Evolutionary conservation across 2,797 vertebrate species (phyloP).

Genomic region (Mormyrus hasselquistii): DNA sequence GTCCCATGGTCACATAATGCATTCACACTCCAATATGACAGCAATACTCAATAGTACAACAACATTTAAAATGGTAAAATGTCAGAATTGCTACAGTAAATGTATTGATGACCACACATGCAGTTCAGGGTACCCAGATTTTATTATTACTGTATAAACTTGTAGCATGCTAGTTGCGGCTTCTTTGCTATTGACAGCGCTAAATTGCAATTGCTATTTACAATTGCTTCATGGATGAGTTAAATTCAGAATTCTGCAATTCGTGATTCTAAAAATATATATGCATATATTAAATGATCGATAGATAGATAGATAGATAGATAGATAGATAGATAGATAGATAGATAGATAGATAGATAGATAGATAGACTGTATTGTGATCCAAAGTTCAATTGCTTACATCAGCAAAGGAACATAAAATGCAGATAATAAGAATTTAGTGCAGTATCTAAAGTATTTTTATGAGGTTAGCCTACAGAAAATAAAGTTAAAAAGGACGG

Average conservation of each 20-base stretch:
- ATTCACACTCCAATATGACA: not conserved
- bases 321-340: not conserved
- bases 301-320: not conserved
- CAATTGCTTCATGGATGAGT: not conserved
- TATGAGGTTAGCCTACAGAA: not conserved
- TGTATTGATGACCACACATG: not conserved
- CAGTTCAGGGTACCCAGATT: not conserved
- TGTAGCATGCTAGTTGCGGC: not conserved
- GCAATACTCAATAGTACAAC: not conserved
- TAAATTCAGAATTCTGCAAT: not conserved
- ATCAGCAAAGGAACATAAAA: not conserved
- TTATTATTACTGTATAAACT: not conserved
- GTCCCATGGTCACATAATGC: not conserved
- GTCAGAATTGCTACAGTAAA: not conserved
- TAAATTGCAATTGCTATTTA: not conserved
- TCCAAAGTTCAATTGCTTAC: not conserved
- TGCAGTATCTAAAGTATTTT: not conserved
- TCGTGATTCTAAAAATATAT: not conserved
- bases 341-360: not conserved
- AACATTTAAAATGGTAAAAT: not conserved
- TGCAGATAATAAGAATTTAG: not conserved
- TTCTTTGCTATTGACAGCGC: not conserved
- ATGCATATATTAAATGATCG: not conserved
- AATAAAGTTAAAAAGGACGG: not conserved
- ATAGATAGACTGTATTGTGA: not conserved